Evolutionary conservation across 2,113 vertebrate genomes (phyloP), one percentile per base, ranked within the genome.

Genomic region (Pteruthius melanotis): DNA sequence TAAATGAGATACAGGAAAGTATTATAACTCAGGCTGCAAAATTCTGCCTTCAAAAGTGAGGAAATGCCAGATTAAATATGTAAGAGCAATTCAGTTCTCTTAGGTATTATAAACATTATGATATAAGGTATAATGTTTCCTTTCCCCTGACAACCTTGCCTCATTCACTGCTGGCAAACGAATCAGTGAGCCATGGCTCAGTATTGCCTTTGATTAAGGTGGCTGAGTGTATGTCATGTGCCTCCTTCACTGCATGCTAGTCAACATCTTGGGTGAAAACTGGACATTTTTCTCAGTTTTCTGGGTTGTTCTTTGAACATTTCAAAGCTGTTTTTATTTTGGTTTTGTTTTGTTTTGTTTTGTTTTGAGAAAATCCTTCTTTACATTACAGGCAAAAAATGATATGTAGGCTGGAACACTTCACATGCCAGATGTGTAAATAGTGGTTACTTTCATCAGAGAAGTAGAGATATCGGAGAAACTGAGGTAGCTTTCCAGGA

Each of bases 21-120:
- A 82, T 75, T 81, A 47, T 86, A 54, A 87, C 37, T 66, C 69
- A 64, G 42, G 5, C 69, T 84, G 35, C 83, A 89, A 70, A 93
- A 82, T 76, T 92, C 40, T 91, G 27, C 91, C 44, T 89, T 89
- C 69, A 82, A 87, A 79, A 89, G 49, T 31, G 40, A 89, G 69
- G 74, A 94, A 94, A 84, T 89, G 39, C 56, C 83, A 94, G 44
- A 89, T 84, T 87, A 87, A 89, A 75, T 64, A 84, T 45, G 89
- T 89, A 91, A 95, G 59, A 78, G 40, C 40, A 89, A 45, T 87
- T 93, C 65, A 82, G 42, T 82, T 90, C 74, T 89, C 91, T 64
- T 79, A 82, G 76, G 93, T 64, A 92, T 89, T 84, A 75, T 63
- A 74, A 93, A 83, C 6, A 20, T 59, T 60, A 75, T 40, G 49